Percentiles rank a stretch among this genome's conserved stretches.
Evolutionary conservation across 2,113 vertebrate genomes (phyloP).

Genomic region (Burhinus bistriatus): DNA sequence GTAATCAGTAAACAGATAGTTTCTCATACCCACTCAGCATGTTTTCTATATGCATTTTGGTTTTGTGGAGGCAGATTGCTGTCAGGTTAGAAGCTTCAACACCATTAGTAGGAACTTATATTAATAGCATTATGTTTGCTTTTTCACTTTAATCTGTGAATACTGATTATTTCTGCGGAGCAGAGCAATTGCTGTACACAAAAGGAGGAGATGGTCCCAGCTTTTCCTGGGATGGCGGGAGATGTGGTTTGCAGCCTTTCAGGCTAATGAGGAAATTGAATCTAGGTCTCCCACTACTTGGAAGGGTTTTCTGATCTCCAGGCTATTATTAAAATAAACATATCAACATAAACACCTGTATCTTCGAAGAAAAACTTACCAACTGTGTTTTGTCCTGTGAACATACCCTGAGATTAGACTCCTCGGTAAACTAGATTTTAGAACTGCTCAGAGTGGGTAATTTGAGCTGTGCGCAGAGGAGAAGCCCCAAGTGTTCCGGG

Average conservation of each 20-base stretch:
- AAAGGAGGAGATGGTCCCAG: not conserved
- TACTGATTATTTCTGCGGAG: not conserved
- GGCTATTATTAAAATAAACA: not conserved
- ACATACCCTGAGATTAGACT: not conserved
- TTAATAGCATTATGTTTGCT: not conserved
- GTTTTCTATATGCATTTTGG: not conserved
- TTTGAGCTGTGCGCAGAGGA: not conserved
- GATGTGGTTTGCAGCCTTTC: not conserved
- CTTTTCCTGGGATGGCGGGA: not conserved
- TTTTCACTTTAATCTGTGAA: not conserved
- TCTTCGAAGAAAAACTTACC: not conserved
- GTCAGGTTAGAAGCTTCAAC: not conserved
- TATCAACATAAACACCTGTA: not conserved
- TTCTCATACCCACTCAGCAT: not conserved
- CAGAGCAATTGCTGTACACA: not conserved
- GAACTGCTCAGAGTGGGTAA: not conserved
- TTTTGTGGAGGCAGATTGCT: conserved; percentile 12
- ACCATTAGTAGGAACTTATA: not conserved
- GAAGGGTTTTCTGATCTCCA: not conserved
- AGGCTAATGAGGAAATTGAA: not conserved
- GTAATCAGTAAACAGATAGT: not conserved
- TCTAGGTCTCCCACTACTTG: not conserved
- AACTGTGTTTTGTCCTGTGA: not conserved
- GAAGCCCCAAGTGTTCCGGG: not conserved
- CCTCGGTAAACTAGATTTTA: not conserved